Conservation (phyloP, 2,888 invertebrate species). For the Panorpa germanica region DNA sequence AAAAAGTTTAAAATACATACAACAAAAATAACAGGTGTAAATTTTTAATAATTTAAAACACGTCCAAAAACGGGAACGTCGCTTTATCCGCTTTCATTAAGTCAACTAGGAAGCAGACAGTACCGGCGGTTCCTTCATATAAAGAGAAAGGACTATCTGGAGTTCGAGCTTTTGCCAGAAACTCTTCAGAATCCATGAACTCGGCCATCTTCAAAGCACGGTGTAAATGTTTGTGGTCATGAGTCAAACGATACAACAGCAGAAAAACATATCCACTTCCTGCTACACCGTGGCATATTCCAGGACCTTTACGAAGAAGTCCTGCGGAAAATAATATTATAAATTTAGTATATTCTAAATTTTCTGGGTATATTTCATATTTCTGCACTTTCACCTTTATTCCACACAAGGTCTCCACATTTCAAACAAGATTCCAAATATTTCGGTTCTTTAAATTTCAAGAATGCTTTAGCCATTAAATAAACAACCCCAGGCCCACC, state of each 20-base stretch:
- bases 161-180: conserved; percentile 42
- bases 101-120: conserved; percentile 66
- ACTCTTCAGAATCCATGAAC: conserved; percentile 47
- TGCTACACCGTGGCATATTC: conserved; percentile 75
- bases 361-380: no score
- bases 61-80: conserved; percentile 68
- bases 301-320: conserved; percentile 69
- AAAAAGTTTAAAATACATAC: no score
- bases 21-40: no score
- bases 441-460: conserved; percentile 50
- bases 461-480: conserved; percentile 61
- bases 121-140: conserved; percentile 75
- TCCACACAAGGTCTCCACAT: conserved; percentile 65
- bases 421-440: conserved; percentile 47
- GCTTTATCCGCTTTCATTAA: conserved; percentile 51
- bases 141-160: conserved; percentile 72
- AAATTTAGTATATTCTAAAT: no score
- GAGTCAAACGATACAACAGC: conserved; percentile 53
- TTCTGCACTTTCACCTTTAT: no score
- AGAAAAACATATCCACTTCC: conserved; percentile 70
- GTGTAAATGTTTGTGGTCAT: conserved; percentile 48
- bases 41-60: conserved; percentile 24
- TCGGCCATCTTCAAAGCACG: conserved; percentile 58
- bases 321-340: no score
- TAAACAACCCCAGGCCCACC: conserved; percentile 72